Evolutionary conservation across 2,888 invertebrate species (phyloP), one percentile per base, ranked within the genome.

Genomic region (Phalangium opilio): DNA sequence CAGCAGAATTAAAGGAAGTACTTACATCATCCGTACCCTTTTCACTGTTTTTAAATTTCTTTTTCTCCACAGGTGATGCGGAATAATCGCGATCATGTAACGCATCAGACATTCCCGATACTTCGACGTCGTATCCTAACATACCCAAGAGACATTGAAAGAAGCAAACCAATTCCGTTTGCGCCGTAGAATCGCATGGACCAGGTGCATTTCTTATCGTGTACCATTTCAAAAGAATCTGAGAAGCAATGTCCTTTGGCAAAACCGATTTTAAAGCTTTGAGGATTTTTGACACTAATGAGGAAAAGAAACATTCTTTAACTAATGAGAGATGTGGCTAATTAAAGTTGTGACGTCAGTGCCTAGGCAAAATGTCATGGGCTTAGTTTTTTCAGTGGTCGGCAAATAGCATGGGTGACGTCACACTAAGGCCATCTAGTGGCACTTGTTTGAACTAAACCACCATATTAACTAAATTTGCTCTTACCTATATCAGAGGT

Each of bases 171-270:
- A 86, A 86, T 63, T 89, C 87, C 57, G 81, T 77, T 49, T 75
- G 73, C 0, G 77, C 74, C 8, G 79, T 79, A 20, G 83, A 72
- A 61, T 85, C 80, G 55, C 77, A 76, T 0, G 81, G 77, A 1
- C 90, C 90, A 0, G 90, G 85, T 0, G 86, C 81, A 71, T 91
- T 90, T 51, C 87, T 72, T 0, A 78, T 75, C 1, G 83, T 79
- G 64, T 89, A 93, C 91, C 91, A 93, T 61, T 81, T 78, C 43
- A 79, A 75, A 47, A 83, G 68, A 5, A 84, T 69, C 48, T 79
- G 79, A 66, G 86, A 74, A 10, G 81, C 79, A 41, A 79, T 69
- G 58, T 87, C 84, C 54, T 75, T 75, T 18, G 79, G 83, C 47
- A 91, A 65, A 41, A 83, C 75, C 53, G 79, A 77, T 47, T 77